These are phyloP conservation scores for Synchiropus splendidus DNA, from an alignment of 2,113 vertebrate genomes.

Conservation along the genomic window DNA sequence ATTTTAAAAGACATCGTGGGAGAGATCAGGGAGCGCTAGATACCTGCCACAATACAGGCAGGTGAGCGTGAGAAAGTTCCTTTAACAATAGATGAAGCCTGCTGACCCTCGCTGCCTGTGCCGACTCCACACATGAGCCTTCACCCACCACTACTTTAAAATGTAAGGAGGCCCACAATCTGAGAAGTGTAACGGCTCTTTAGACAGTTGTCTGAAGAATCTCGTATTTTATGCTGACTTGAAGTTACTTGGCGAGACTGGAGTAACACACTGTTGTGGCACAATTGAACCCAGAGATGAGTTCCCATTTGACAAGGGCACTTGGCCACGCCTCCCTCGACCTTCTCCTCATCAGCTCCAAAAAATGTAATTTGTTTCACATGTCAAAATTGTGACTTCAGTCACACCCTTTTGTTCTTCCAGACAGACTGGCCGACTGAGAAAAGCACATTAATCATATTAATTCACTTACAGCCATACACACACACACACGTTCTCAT, in stretches of 20 bases:
- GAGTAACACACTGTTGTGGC: too few species aligned
- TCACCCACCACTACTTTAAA: slow-evolving; percentile 13
- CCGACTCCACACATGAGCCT: slow-evolving; percentile 10
- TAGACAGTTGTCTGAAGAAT: too few species aligned
- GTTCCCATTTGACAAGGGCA: too few species aligned
- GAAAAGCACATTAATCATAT: slow-evolving; percentile 12
- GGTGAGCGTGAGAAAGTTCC: slow-evolving; percentile 7
- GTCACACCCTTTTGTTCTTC: slow-evolving; percentile 14
- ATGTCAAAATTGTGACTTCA: too few species aligned
- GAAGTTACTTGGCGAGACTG: too few species aligned
- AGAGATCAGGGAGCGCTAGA: slow-evolving; percentile 13
- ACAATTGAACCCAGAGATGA: too few species aligned
- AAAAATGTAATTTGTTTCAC: too few species aligned
- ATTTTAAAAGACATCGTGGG: slow-evolving; percentile 31
- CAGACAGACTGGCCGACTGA: neutral
- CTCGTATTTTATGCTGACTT: too few species aligned
- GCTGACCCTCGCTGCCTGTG: slow-evolving; percentile 34
- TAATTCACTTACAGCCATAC: slow-evolving; percentile 6
- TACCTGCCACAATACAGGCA: slow-evolving; percentile 20
- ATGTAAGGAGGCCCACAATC: too few species aligned
- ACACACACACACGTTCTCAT: neutral
- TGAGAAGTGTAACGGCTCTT: too few species aligned
- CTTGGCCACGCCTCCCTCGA: neutral
- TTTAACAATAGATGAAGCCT: slow-evolving; percentile 52
- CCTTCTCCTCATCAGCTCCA: too few species aligned